A percentile compares a stretch with the other conserved stretches of the same genome.
These are phyloP conservation scores for Venusia cambrica DNA, from an alignment of 2,888 invertebrate species.

Conservation along the genomic window DNA sequence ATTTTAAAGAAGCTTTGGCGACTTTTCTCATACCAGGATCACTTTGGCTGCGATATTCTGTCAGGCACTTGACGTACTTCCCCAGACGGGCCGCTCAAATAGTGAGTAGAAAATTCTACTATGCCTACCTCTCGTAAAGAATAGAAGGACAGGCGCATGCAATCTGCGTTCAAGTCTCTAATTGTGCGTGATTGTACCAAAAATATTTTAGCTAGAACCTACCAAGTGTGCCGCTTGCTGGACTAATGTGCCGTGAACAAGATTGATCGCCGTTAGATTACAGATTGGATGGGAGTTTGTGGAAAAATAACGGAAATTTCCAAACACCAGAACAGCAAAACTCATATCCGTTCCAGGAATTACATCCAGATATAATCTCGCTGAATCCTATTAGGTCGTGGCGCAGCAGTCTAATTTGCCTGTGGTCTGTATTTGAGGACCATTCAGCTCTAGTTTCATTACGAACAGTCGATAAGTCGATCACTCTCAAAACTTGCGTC, in stretches of 20 bases:
- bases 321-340: slow-evolving; percentile 27
- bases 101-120: no score
- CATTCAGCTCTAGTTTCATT: slow-evolving; percentile 20
- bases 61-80: no score
- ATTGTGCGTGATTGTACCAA: no score
- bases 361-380: slow-evolving; percentile 28
- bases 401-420: slow-evolving; percentile 21
- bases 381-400: slow-evolving; percentile 23
- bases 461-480: no score
- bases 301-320: slow-evolving; percentile 29
- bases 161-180: no score
- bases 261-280: slow-evolving; percentile 36
- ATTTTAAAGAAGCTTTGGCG: no score
- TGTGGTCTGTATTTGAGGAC: slow-evolving; percentile 19
- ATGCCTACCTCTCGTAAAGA: no score
- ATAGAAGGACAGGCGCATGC: no score
- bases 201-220: slow-evolving; percentile 13
- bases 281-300: slow-evolving; percentile 34
- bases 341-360: slow-evolving; percentile 31
- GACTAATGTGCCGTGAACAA: slow-evolving; percentile 37
- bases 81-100: no score
- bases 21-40: no score
- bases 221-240: slow-evolving; percentile 18
- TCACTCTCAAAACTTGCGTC: no score
- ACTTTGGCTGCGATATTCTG: no score